Percentiles rank a stretch among this genome's conserved stretches.
Evolutionary conservation across 1,140 invertebrate species (phyloP).

Genomic region (Zelostemma sp.): DNA sequence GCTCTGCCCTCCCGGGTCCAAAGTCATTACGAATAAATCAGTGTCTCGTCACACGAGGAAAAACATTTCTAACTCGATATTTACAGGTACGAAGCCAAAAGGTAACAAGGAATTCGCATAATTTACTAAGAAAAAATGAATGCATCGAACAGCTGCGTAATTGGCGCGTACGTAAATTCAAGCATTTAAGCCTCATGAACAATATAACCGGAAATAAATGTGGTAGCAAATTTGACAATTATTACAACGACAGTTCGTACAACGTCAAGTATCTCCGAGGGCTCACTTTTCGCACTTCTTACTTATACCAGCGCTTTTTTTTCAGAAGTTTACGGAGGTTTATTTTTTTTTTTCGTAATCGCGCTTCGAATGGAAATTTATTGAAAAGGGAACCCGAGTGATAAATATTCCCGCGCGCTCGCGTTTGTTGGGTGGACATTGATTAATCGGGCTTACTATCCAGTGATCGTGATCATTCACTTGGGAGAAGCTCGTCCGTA

Average conservation of each 20-base stretch:
- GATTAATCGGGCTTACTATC: slow-evolving; percentile 32
- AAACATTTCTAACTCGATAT: neutral
- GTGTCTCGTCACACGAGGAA: slow-evolving; percentile 10
- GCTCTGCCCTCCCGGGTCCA: slow-evolving; percentile 62
- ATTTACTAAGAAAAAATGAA: slow-evolving; percentile 13
- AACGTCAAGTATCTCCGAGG: slow-evolving; percentile 58
- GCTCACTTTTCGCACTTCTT: slow-evolving; percentile 54
- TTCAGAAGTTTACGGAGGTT: slow-evolving; percentile 7
- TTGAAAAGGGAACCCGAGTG: no score
- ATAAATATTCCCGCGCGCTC: slow-evolving; percentile 19
- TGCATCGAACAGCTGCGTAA: neutral
- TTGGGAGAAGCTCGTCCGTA: slow-evolving; percentile 40
- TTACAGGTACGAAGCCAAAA: slow-evolving; percentile 11
- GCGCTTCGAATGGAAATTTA: no score
- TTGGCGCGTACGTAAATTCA: slow-evolving; percentile 49
- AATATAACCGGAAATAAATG: slow-evolving; percentile 44
- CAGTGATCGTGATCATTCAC: slow-evolving; percentile 40
- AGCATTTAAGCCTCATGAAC: slow-evolving; percentile 46
- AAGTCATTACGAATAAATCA: slow-evolving; percentile 19
- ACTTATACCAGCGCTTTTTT: slow-evolving; percentile 48
- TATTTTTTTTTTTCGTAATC: slow-evolving; percentile 9
- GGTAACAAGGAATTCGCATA: slow-evolving; percentile 10
- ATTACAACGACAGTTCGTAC: slow-evolving; percentile 59
- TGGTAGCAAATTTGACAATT: slow-evolving; percentile 45
- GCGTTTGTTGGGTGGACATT: slow-evolving; percentile 29